These are phyloP conservation scores for Avahi laniger DNA, from an alignment of 2,797 vertebrate species.

Conservation along the genomic window DNA sequence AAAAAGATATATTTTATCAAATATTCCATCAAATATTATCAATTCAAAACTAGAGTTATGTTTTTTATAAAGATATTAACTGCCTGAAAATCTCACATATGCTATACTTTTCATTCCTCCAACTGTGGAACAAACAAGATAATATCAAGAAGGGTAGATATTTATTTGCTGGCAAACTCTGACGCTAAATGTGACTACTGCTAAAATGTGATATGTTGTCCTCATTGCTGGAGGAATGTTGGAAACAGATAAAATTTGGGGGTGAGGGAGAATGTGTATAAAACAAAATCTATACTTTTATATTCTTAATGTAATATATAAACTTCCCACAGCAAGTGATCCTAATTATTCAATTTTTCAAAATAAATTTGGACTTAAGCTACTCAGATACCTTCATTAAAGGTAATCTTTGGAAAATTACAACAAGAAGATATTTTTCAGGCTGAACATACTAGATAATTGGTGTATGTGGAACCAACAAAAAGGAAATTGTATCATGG, in stretches of 20 bases:
- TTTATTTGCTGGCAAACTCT: background rate
- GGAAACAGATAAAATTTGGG: background rate
- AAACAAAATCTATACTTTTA: background rate
- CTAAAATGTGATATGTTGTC: background rate
- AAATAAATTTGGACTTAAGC: background rate
- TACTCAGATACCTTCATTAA: background rate
- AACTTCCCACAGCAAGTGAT: background rate
- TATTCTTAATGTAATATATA: background rate
- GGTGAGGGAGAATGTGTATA: accelerated
- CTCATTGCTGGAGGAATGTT: background rate
- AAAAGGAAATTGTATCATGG: background rate
- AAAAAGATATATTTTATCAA: background rate
- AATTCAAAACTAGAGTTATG: background rate
- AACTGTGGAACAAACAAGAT: background rate
- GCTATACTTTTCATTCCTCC: background rate
- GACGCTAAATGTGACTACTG: background rate
- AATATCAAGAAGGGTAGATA: background rate
- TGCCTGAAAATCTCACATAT: background rate
- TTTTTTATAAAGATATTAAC: background rate
- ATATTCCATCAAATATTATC: background rate
- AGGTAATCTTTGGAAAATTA: background rate
- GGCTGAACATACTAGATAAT: background rate
- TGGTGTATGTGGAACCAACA: background rate
- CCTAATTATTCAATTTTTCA: background rate
- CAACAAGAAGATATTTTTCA: background rate